Evolutionary conservation across 1,140 invertebrate genomes (phyloP).

Genomic region (Ladona fulva): DNA sequence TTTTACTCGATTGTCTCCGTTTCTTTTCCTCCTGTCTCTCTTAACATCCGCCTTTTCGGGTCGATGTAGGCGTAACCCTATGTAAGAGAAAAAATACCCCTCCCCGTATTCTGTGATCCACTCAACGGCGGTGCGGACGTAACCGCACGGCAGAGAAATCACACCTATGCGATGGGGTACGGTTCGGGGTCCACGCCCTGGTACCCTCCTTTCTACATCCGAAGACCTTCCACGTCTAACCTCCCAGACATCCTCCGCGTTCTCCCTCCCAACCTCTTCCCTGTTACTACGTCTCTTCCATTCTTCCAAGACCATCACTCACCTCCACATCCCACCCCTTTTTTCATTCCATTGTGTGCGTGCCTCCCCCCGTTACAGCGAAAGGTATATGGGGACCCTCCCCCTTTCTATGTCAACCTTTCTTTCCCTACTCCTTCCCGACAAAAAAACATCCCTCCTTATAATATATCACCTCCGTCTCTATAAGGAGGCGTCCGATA

Average conservation of each 20-base stretch:
- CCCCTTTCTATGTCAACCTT: background rate
- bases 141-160: background rate
- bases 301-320: background rate
- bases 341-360: background rate
- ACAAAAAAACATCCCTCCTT: background rate
- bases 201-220: background rate
- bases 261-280: background rate
- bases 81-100: background rate
- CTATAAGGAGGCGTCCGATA: background rate
- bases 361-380: background rate
- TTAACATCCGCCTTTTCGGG: background rate
- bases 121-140: background rate
- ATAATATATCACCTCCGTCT: background rate
- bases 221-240: background rate
- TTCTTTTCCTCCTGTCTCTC: background rate
- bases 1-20: slow-evolving; percentile 6
- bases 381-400: background rate
- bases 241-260: background rate
- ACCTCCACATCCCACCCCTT: background rate
- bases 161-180: background rate
- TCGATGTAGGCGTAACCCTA: background rate
- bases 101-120: background rate
- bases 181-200: background rate
- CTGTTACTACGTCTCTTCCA: background rate
- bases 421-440: background rate